Evolutionary conservation across 2,888 invertebrate genomes (phyloP).

Genomic region (Dolichomitus sp.): DNA sequence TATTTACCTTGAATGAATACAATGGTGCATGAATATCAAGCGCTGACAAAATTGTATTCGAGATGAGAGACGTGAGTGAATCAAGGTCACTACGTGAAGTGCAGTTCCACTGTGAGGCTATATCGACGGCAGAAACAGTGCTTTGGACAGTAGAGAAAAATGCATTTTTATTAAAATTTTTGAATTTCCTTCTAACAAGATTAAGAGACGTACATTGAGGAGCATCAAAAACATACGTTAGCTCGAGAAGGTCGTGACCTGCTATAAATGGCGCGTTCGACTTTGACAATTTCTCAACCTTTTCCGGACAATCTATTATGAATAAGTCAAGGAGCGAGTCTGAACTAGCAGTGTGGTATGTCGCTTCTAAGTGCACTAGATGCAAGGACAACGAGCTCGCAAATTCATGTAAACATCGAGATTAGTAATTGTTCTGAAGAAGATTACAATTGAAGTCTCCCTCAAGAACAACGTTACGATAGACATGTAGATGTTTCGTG

Average conservation of each 20-base stretch:
- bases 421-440: neutral
- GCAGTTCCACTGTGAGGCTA: neutral
- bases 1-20: neutral
- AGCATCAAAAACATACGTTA: neutral
- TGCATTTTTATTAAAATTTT: neutral
- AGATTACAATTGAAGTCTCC: slow-evolving; percentile 8
- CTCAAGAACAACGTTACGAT: neutral
- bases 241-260: neutral
- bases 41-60: neutral
- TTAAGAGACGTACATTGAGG: neutral
- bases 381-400: neutral
- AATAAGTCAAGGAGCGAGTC: slow-evolving; percentile 1
- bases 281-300: neutral
- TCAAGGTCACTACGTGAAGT: neutral
- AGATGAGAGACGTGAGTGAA: neutral
- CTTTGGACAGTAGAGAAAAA: neutral
- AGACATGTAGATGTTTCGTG: neutral
- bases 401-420: neutral
- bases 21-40: neutral
- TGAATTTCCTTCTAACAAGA: neutral
- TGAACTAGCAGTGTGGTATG: neutral
- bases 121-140: neutral
- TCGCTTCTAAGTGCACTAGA: neutral
- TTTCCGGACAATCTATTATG: neutral
- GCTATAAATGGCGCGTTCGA: neutral